Percentiles rank a stretch among this genome's conserved stretches.
Conservation (phyloP, 2,113 vertebrate genomes). For the Antigone vipio region DNA sequence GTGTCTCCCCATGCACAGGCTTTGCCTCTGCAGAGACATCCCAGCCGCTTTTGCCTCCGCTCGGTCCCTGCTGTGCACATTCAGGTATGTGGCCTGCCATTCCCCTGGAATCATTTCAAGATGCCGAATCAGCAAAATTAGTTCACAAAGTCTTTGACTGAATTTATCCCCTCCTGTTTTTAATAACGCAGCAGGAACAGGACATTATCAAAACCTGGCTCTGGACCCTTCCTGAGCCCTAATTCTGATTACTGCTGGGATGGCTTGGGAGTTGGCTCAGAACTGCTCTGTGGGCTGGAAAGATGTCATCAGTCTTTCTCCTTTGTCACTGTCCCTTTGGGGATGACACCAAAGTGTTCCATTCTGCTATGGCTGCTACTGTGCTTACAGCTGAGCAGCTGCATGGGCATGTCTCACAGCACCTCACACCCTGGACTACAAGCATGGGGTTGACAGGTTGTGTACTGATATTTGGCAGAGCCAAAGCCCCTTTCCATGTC, state of each 20-base stretch:
- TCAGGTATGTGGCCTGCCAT: background rate
- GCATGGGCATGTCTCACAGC: background rate
- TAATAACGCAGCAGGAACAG: background rate
- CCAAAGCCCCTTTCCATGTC: background rate
- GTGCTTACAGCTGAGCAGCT: background rate
- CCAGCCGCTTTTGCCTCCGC: background rate
- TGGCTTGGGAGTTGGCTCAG: background rate
- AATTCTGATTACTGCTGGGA: background rate
- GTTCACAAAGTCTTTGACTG: background rate
- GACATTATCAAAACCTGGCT: background rate
- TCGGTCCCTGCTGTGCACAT: background rate
- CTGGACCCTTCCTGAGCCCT: background rate
- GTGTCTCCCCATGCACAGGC: background rate
- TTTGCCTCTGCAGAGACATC: background rate
- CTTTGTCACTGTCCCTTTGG: background rate
- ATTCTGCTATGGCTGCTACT: background rate
- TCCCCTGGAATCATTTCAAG: background rate
- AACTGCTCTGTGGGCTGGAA: background rate
- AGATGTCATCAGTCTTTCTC: background rate
- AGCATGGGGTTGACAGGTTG: background rate
- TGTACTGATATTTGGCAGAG: background rate
- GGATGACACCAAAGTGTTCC: background rate
- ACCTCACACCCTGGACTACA: background rate
- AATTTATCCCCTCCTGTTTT: background rate
- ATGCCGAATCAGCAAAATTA: background rate